These are phyloP conservation scores for Muscidifurax raptorellus DNA, from an alignment of 1,140 invertebrate species.

Conservation along the genomic window DNA sequence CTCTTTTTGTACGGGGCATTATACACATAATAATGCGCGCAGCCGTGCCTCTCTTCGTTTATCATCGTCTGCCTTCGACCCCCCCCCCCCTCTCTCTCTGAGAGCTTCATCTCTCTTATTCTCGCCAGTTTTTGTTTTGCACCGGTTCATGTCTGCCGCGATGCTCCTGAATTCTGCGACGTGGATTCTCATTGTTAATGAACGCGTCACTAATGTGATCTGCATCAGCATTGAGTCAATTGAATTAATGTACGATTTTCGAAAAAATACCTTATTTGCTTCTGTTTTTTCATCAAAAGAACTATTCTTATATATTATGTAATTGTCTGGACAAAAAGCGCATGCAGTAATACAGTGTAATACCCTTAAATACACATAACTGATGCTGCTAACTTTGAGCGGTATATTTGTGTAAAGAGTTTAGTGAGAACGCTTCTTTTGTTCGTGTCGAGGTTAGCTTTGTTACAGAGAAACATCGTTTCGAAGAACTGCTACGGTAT, in stretches of 20 bases:
- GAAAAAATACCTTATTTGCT: not conserved
- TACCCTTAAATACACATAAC: too few species aligned
- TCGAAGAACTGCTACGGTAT: not conserved
- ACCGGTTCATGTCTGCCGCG: not conserved
- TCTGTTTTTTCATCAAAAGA: not conserved
- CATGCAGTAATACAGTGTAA: too few species aligned
- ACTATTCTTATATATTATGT: too few species aligned
- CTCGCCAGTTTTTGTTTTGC: constrained; percentile 26
- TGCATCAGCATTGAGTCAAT: not conserved
- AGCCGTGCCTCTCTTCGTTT: constrained; percentile 13
- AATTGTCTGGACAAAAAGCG: too few species aligned
- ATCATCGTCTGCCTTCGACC: constrained; percentile 30
- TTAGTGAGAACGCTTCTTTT: too few species aligned
- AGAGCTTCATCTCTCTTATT: constrained; percentile 22
- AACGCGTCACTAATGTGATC: not conserved
- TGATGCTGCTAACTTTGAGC: too few species aligned
- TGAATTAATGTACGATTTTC: not conserved
- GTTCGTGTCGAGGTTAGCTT: too few species aligned
- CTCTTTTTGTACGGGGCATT: constrained; percentile 38
- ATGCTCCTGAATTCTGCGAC: constrained; percentile 2
- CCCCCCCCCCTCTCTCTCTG: not conserved
- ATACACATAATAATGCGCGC: constrained; percentile 50
- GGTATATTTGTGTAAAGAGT: too few species aligned
- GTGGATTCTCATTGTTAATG: constrained; percentile 20
- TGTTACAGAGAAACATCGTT: not conserved